A percentile compares a stretch with the other conserved stretches of the same genome.
Conservation (phyloP, 2,888 invertebrate species). For the Drosophila affinis region DNA sequence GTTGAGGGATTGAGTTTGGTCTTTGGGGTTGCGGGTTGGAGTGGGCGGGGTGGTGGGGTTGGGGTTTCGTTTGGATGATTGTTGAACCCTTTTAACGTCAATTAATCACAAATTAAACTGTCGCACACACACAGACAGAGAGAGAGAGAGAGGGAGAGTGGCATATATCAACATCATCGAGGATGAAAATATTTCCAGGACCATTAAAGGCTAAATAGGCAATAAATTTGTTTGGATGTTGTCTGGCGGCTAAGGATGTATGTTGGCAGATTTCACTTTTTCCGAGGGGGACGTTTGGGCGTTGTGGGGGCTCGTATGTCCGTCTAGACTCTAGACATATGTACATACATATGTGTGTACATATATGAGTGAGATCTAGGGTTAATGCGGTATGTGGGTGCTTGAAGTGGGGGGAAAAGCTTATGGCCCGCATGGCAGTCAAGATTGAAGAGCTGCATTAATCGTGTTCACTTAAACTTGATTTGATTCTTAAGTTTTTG, state of each 20-base stretch:
- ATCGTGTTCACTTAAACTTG: constrained; percentile 6
- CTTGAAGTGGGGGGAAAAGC: constrained; percentile 7
- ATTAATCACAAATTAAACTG: constrained; percentile 78
- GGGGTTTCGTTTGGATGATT: constrained; percentile 16
- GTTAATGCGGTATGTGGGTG: constrained; percentile 21
- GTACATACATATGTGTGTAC: neutral
- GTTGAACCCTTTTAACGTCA: constrained; percentile 80
- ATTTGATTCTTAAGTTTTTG: constrained; percentile 27
- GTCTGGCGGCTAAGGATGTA: constrained; percentile 70
- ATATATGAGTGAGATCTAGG: constrained; percentile 18
- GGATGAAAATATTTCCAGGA: constrained; percentile 75
- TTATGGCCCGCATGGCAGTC: constrained; percentile 59
- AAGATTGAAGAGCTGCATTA: constrained; percentile 16
- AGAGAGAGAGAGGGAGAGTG: constrained; percentile 6
- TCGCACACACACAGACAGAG: constrained; percentile 38
- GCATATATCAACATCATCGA: constrained; percentile 54
- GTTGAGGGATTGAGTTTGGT: constrained; percentile 19
- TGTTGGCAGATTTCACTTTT: constrained; percentile 60
- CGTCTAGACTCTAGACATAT: constrained; percentile 27
- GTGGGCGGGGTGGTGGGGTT: constrained; percentile 5
- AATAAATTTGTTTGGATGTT: constrained; percentile 70
- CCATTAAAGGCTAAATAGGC: constrained; percentile 77
- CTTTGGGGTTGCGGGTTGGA: constrained; percentile 31
- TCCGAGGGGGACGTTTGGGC: constrained; percentile 5
- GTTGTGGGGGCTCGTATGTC: constrained; percentile 17